These are phyloP conservation scores for Amaurobius ferox DNA, from an alignment of 2,888 invertebrate species.

Conservation along the genomic window DNA sequence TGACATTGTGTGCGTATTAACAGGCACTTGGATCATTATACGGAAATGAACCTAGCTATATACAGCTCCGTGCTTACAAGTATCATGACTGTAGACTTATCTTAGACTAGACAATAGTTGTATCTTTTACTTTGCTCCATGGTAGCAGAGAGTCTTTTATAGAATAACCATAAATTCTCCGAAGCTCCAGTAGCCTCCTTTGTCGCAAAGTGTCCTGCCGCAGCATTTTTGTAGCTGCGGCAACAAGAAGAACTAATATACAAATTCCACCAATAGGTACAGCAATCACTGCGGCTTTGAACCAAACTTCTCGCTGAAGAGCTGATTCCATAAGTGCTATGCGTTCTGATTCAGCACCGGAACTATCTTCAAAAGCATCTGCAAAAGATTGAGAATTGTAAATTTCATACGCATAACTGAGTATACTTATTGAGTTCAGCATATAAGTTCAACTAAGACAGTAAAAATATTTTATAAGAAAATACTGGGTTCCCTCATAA, in stretches of 20 bases:
- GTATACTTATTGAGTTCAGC: too few species aligned
- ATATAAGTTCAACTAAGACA: too few species aligned
- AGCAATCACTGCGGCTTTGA: conserved; percentile 90
- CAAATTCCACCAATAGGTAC: conserved; percentile 90
- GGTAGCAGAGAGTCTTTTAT: conserved; percentile 32
- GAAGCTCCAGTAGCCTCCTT: conserved; percentile 73
- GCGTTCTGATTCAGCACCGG: neutral
- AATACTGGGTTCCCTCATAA: too few species aligned
- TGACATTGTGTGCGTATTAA: conserved; percentile 18
- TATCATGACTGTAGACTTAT: too few species aligned
- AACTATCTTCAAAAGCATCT: conserved; percentile 32
- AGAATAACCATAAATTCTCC: conserved; percentile 49
- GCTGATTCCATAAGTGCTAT: conserved; percentile 44
- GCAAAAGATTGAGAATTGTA: neutral
- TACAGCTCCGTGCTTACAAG: neutral
- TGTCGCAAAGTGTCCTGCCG: conserved; percentile 77
- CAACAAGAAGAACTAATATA: conserved; percentile 86
- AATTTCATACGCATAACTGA: too few species aligned
- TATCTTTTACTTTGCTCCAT: conserved; percentile 42
- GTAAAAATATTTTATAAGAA: too few species aligned
- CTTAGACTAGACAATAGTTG: conserved; percentile 67
- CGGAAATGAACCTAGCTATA: neutral
- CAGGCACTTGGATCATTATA: conserved; percentile 3
- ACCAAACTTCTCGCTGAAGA: conserved; percentile 83
- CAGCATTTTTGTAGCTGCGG: conserved; percentile 86